A percentile compares a stretch with the other conserved stretches of the same genome.
These are phyloP conservation scores for Yponomeuta cagnagella DNA, from an alignment of 2,888 invertebrate species.

Conservation along the genomic window DNA sequence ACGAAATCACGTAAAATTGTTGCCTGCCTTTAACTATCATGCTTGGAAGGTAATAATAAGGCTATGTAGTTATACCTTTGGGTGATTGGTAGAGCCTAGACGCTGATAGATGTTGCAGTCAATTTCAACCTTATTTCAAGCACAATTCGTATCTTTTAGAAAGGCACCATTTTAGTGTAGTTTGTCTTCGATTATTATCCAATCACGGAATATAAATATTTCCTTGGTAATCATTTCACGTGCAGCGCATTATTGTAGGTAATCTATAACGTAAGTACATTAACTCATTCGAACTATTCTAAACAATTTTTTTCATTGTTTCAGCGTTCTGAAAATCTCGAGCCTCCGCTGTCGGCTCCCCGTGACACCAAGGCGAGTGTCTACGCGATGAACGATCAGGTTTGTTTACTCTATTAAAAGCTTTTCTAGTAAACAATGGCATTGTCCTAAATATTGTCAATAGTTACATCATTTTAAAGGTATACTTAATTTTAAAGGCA, in stretches of 20 bases:
- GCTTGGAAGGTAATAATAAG: conserved; percentile 52
- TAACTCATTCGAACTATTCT: too few species aligned
- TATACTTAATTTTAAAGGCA: background rate
- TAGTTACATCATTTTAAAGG: conserved; percentile 15
- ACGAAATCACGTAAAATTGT: conserved; percentile 30
- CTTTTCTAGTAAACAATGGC: background rate
- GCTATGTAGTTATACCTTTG: conserved; percentile 41
- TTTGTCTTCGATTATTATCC: conserved; percentile 1
- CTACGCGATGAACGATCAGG: conserved; percentile 87
- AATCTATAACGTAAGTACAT: too few species aligned
- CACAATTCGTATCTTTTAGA: background rate
- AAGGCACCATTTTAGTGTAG: background rate
- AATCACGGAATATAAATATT: background rate
- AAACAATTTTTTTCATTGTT: conserved; percentile 54
- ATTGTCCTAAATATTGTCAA: background rate
- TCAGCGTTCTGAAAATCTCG: conserved; percentile 85
- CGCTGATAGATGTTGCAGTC: background rate
- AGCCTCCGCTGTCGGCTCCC: conserved; percentile 81
- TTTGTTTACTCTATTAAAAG: conserved; percentile 38
- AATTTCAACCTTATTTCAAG: background rate
- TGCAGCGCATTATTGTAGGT: too few species aligned
- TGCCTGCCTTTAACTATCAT: conserved; percentile 55
- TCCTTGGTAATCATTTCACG: background rate
- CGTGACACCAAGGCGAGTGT: conserved; percentile 80
- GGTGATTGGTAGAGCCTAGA: conserved; percentile 19